Evolutionary conservation across 2,113 vertebrate genomes (phyloP).

Genomic region (Brachyistius frenatus): DNA sequence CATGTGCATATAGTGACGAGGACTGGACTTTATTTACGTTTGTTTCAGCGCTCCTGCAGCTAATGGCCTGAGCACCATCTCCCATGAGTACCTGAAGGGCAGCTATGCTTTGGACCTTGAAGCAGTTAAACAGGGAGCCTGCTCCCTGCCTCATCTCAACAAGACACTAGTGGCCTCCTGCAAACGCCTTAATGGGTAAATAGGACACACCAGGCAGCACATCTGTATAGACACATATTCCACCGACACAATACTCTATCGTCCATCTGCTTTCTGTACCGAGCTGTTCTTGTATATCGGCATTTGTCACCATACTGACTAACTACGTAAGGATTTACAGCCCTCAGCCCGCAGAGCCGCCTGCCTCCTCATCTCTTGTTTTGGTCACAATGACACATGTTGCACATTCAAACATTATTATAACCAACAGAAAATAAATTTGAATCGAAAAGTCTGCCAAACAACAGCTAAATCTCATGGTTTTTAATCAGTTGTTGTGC

Average conservation of each 20-base stretch:
- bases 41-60: constrained; percentile 78
- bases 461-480: neutral
- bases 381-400: constrained; percentile 10
- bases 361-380: constrained; percentile 20
- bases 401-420: constrained; percentile 11
- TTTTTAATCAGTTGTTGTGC: neutral
- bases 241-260: neutral
- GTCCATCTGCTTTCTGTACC: neutral
- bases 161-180: constrained; percentile 92
- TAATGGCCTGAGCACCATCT: constrained; percentile 92
- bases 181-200: constrained; percentile 92
- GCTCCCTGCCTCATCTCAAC: constrained; percentile 92
- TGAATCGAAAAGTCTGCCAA: neutral
- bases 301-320: neutral
- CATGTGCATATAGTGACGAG: neutral
- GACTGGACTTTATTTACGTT: constrained; percentile 1
- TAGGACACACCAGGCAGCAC: neutral
- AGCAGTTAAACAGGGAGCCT: constrained; percentile 91
- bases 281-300: constrained; percentile 1
- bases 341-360: neutral
- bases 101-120: constrained; percentile 95
- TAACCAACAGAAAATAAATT: neutral
- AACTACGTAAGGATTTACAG: neutral
- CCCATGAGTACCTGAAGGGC: constrained; percentile 95
- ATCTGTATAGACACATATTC: neutral